Conservation (phyloP, 2,113 vertebrate species). For the Muscicapa adusta region DNA sequence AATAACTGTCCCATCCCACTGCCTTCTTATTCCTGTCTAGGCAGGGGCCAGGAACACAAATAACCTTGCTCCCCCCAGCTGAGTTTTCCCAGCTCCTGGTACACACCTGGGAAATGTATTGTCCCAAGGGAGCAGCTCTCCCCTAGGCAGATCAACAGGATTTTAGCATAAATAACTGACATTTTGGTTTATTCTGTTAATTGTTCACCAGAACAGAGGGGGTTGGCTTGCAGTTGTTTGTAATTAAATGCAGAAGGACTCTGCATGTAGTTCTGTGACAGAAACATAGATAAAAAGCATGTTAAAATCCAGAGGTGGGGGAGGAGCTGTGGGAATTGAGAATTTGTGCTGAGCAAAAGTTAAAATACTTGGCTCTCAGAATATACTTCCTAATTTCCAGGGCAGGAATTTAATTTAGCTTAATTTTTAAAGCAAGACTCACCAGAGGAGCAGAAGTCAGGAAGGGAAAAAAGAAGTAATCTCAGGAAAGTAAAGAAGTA, state of each 20-base stretch:
- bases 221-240: neutral
- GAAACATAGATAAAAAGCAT: neutral
- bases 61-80: neutral
- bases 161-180: neutral
- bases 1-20: neutral
- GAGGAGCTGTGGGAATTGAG: neutral
- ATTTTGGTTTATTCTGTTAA: neutral
- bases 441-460: neutral
- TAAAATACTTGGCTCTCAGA: slow-evolving; percentile 44
- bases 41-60: neutral
- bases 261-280: neutral
- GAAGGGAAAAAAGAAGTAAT: neutral
- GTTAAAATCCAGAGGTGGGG: neutral
- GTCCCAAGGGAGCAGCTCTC: neutral
- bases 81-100: neutral
- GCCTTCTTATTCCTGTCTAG: neutral
- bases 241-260: slow-evolving; percentile 28
- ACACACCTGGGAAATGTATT: neutral
- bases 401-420: neutral
- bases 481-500: neutral
- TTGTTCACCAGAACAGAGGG: neutral
- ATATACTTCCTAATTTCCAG: slow-evolving; percentile 36
- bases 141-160: neutral
- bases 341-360: slow-evolving; percentile 34
- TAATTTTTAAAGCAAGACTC: slow-evolving; percentile 31